These are phyloP conservation scores for Serrognathus titanus DNA, from an alignment of 2,888 invertebrate genomes.

Conservation along the genomic window DNA sequence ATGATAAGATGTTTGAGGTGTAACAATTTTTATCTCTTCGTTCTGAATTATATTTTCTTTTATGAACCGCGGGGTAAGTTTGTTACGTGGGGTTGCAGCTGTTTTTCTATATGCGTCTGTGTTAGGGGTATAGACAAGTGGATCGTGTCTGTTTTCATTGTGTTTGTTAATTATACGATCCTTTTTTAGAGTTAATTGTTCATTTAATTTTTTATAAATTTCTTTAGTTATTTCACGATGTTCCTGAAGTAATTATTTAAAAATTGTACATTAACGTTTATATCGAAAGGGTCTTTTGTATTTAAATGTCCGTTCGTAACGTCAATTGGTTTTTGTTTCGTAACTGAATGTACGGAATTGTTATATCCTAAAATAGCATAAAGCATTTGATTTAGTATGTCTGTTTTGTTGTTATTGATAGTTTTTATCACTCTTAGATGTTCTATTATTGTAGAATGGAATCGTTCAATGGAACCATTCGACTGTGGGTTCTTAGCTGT, in stretches of 20 bases:
- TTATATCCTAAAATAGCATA: not conserved
- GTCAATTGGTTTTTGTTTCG: not conserved
- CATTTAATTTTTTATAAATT: not conserved
- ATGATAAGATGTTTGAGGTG: too few relatives aligned
- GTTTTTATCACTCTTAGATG: too few relatives aligned
- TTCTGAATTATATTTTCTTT: too few relatives aligned
- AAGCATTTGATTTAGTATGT: too few relatives aligned
- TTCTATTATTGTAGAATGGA: not conserved
- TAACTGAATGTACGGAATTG: not conserved
- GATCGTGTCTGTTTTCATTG: not conserved
- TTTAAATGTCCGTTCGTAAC: not conserved
- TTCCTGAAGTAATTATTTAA: too few relatives aligned
- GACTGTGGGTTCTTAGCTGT: not conserved
- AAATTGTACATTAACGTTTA: too few relatives aligned
- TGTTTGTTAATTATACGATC: not conserved
- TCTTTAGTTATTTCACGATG: too few relatives aligned
- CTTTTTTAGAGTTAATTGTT: not conserved
- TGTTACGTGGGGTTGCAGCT: too few relatives aligned
- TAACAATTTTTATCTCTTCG: too few relatives aligned
- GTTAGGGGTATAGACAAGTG: not conserved
- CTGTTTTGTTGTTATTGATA: too few relatives aligned
- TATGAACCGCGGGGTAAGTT: too few relatives aligned
- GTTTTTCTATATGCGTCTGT: too few relatives aligned
- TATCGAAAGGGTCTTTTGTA: not conserved
- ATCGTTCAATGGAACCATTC: not conserved